These are phyloP conservation scores for Carpatolechia fugitivella DNA, from an alignment of 2,888 invertebrate genomes.

Conservation along the genomic window DNA sequence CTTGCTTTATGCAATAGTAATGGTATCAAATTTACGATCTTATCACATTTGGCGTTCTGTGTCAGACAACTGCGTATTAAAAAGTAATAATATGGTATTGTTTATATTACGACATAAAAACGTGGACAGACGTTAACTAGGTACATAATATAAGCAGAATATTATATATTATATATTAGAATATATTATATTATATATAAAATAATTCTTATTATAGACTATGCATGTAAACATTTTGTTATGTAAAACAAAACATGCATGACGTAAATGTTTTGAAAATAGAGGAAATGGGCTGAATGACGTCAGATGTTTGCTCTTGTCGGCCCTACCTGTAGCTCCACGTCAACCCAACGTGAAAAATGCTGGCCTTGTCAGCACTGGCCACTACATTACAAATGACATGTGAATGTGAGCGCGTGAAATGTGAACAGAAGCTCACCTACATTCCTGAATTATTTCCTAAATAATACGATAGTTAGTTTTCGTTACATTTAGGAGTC, in stretches of 20 bases:
- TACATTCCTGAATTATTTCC: too few relatives aligned
- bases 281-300: background rate
- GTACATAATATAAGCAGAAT: too few relatives aligned
- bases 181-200: too few relatives aligned
- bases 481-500: too few relatives aligned
- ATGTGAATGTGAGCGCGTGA: too few relatives aligned
- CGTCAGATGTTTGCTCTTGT: background rate
- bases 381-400: too few relatives aligned
- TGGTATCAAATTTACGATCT: slow-evolving; percentile 6
- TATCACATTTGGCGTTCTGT: background rate
- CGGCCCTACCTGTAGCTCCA: background rate
- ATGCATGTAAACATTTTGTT: background rate
- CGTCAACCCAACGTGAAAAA: background rate
- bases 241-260: background rate
- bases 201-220: background rate
- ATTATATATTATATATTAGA: too few relatives aligned
- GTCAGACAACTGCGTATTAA: background rate
- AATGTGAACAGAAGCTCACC: too few relatives aligned
- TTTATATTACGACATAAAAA: too few relatives aligned
- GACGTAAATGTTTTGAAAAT: background rate
- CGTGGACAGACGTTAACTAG: too few relatives aligned
- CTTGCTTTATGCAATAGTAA: slow-evolving; percentile 21
- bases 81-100: too few relatives aligned
- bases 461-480: too few relatives aligned
- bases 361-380: background rate